Conservation (phyloP, 2,113 vertebrate genomes). For the Gobius niger region DNA sequence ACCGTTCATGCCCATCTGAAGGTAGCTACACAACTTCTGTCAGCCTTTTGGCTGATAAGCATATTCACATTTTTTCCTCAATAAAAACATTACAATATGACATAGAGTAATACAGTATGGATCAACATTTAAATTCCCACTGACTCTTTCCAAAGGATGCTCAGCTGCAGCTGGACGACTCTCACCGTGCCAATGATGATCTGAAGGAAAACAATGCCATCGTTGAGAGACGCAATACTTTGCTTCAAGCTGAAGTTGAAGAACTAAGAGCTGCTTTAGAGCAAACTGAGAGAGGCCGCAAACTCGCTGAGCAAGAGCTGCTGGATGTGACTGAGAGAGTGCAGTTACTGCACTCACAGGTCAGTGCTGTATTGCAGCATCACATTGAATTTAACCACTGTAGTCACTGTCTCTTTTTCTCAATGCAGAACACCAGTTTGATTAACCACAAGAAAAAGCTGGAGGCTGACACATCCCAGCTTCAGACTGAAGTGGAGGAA, state of each 20-base stretch:
- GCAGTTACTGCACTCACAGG: conserved; percentile 85
- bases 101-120: no score
- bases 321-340: conserved; percentile 84
- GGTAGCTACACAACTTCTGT: conserved; percentile 4
- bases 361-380: conserved; percentile 7
- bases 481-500: conserved; percentile 68
- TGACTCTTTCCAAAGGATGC: conserved; percentile 68
- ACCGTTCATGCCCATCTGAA: conserved; percentile 63
- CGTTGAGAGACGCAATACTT: conserved; percentile 79
- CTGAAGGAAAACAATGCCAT: conserved; percentile 84
- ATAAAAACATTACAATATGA: no score
- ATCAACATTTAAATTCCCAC: not conserved
- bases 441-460: conserved; percentile 73
- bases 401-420: not conserved
- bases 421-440: conserved; percentile 69
- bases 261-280: conserved; percentile 80
- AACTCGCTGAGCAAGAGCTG: conserved; percentile 86
- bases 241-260: conserved; percentile 82
- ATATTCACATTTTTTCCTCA: no score
- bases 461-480: conserved; percentile 59
- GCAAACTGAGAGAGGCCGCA: conserved; percentile 82
- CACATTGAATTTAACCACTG: not conserved
- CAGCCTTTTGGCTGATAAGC: not conserved
- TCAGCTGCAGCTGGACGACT: conserved; percentile 81
- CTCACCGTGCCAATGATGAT: conserved; percentile 76